phyloP scores from a whole-genome alignment of 2,888 invertebrate genomes.

The Apomyelois bistriatella region DNA sequence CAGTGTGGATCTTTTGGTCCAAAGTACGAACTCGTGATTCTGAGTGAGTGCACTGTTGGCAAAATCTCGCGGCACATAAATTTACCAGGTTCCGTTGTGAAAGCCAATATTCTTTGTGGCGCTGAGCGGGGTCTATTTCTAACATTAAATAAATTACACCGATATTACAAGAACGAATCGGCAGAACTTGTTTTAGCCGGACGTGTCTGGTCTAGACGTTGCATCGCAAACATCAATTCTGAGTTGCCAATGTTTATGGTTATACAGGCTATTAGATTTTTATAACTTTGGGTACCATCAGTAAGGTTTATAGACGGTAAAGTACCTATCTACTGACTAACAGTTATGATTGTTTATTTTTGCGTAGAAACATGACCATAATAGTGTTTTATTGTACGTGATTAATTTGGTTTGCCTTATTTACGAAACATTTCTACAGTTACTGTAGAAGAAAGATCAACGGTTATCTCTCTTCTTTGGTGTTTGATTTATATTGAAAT shows the following conservation, averaged over 20 bases:
- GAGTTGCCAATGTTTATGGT: constrained; percentile 41
- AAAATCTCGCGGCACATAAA: constrained; percentile 74
- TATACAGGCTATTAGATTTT: constrained; percentile 29
- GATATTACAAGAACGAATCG: constrained; percentile 78
- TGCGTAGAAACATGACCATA: no score
- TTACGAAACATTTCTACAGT: no score
- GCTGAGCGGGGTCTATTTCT: constrained; percentile 70
- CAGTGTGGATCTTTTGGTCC: not conserved
- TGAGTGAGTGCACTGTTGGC: constrained; percentile 41
- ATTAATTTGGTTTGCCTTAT: no score
- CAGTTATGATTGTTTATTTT: no score
- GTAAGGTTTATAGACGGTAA: no score
- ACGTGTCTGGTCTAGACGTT: constrained; percentile 61
- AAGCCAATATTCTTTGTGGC: constrained; percentile 78
- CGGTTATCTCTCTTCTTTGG: no score
- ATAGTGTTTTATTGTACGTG: no score
- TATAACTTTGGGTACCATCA: constrained; percentile 13
- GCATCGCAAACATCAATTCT: constrained; percentile 64
- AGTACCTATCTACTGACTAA: no score
- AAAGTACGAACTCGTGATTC: constrained; percentile 41
- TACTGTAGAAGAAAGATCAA: no score
- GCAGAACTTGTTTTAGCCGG: constrained; percentile 63
- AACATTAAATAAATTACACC: constrained; percentile 78
- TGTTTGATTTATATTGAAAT: no score
- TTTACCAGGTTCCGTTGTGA: constrained; percentile 75